These are phyloP conservation scores for Gallinago nigripennis DNA, from an alignment of 2,797 vertebrate genomes.

Conservation along the genomic window DNA sequence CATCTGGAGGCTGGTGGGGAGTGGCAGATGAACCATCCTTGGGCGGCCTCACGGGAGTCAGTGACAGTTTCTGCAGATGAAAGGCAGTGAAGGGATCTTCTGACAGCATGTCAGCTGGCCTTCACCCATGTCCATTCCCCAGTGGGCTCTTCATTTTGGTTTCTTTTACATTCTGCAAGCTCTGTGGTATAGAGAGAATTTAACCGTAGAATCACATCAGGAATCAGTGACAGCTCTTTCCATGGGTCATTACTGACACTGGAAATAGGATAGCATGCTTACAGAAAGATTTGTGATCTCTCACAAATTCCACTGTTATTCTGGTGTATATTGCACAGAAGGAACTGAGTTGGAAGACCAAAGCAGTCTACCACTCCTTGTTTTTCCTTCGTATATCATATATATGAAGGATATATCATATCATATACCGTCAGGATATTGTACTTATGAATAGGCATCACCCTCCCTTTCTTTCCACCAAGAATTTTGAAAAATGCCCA, in stretches of 20 bases:
- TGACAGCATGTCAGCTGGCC: not conserved
- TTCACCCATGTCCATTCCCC: not conserved
- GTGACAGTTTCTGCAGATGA: not conserved
- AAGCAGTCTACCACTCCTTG: not conserved
- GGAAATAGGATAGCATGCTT: not conserved
- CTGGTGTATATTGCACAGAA: not conserved
- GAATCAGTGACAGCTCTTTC: not conserved
- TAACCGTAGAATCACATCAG: not conserved
- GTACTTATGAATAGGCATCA: not conserved
- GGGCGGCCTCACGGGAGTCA: not conserved
- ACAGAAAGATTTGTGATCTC: not conserved
- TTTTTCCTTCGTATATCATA: not conserved
- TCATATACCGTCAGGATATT: not conserved
- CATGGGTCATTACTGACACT: not conserved
- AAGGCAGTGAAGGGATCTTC: not conserved
- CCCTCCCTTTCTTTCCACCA: not conserved
- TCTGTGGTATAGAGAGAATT: not conserved
- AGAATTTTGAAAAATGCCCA: not conserved
- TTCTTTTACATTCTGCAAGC: not conserved
- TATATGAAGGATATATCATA: not conserved
- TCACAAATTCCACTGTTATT: not conserved
- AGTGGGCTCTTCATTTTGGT: fast-evolving
- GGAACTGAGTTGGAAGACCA: not conserved
- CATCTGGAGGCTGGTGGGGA: not conserved
- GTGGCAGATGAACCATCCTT: not conserved